Percentiles rank a stretch among this genome's conserved stretches.
Conservation (phyloP, 2,888 invertebrate species). For the Stenoptilia bipunctidactyla region DNA sequence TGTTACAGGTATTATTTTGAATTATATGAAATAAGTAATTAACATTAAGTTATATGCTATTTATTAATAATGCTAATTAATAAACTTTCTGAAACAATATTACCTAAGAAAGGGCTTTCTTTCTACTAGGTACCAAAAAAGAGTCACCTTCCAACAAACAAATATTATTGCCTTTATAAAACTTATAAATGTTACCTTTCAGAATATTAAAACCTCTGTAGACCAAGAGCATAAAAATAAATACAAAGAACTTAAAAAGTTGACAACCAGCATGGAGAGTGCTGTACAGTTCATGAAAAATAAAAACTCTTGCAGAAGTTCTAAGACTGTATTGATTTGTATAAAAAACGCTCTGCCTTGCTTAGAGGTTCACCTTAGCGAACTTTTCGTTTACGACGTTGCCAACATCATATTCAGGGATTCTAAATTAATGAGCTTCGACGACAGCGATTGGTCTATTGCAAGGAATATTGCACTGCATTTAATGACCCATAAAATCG, state of each 20-base stretch:
- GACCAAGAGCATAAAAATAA: conserved; percentile 54
- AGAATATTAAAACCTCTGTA: conserved; percentile 37
- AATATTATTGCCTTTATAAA: no score
- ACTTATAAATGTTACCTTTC: no score
- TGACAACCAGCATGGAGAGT: conserved; percentile 44
- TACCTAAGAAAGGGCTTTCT: no score
- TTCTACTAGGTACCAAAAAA: no score
- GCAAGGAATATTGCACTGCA: conserved; percentile 54
- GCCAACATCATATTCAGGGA: conserved; percentile 40
- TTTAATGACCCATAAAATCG: conserved; percentile 69
- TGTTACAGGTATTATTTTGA: conserved; percentile 40
- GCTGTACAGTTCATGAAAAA: conserved; percentile 46
- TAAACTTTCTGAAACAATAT: no score
- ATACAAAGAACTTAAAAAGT: conserved; percentile 40
- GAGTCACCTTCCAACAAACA: no score
- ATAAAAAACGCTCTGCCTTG: conserved; percentile 68
- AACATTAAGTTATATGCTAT: no score
- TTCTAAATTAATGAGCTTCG: conserved; percentile 36
- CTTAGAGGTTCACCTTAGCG: conserved; percentile 72
- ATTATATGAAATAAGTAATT: no score
- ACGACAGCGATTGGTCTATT: conserved; percentile 39
- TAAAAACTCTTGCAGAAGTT: conserved; percentile 28
- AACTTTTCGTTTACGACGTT: conserved; percentile 58
- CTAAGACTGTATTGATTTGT: conserved; percentile 41
- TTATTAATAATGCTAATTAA: no score